Base-by-base conservation (phyloP, 2,113 vertebrate genomes). In the human (Homo sapiens) region DNA sequence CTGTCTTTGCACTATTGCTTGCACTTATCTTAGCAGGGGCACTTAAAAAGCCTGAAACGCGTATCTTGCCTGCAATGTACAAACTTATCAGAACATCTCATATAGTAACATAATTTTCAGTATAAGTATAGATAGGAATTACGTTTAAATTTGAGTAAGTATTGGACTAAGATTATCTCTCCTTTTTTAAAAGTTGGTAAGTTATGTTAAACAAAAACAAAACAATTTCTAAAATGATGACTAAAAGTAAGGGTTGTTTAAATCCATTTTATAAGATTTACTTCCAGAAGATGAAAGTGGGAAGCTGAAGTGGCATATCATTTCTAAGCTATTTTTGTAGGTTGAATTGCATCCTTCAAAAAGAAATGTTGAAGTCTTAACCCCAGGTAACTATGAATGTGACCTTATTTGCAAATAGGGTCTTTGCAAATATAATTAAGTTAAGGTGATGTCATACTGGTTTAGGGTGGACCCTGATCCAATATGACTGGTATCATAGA, bases 181-280 rank as follows among this genome's bases (percentile, higher is more conserved):
- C 50, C 0, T 3, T 93, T 97, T 94, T 64, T 5, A 40, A 96
- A 97, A 93, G 59, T 94, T 93, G 38, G 35, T 52, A 84, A 97
- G 38, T 89, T 94, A 93, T 32, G 17, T 95, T 80, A 96, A 94
- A 72, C 43, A 91, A 97, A 93, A 90, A 79, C 75, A 93, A 97
- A 98, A 97, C 20, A 61, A 6, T 87, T 96, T 96, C 75, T 96
- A 79, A 96, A 97, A 95, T 93, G 82, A 38, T 84, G 79, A 45
- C 61, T 81, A 59, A 80, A 97, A 90, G 57, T 68, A 85, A 79
- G 55, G 55, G 48, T 50, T 96, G 30, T 97, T 96, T 79, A 95
- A 95, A 86, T 94, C 64, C 23, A 75, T 82, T 86, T 93, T 93
- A 86, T 45, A 81, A 16, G 32, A 76, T 83, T 96, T 92, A 64